phyloP scores from a whole-genome alignment of 1,140 invertebrate genomes.

The Drosophila murphyi region DNA sequence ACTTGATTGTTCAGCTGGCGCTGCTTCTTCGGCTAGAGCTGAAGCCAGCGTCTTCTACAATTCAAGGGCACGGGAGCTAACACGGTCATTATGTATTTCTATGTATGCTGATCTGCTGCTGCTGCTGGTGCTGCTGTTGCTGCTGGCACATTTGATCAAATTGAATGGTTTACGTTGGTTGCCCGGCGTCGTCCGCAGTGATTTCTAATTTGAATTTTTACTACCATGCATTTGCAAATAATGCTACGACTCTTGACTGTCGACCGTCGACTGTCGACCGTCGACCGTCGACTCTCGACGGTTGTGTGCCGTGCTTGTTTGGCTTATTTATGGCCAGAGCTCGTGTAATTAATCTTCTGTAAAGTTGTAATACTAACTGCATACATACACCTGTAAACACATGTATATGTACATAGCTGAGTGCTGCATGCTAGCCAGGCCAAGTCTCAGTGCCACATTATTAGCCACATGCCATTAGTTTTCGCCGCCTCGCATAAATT shows the following conservation, averaged over 20 bases:
- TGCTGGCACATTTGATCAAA: constrained; percentile 47
- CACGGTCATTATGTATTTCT: constrained; percentile 40
- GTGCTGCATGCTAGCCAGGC: constrained; percentile 33
- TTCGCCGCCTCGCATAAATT: constrained; percentile 55
- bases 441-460: constrained; percentile 50
- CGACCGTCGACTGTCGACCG: not conserved
- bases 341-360: constrained; percentile 76
- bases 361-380: constrained; percentile 64
- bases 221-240: constrained; percentile 73
- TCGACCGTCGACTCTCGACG: constrained; percentile 19
- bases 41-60: constrained; percentile 51
- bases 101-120: constrained; percentile 16
- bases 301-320: constrained; percentile 37
- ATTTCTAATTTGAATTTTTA: constrained; percentile 80
- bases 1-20: constrained; percentile 70
- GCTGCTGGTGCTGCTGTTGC: constrained; percentile 15
- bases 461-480: constrained; percentile 65
- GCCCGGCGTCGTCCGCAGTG: constrained; percentile 54
- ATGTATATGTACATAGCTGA: constrained; percentile 9
- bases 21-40: constrained; percentile 22
- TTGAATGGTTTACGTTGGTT: constrained; percentile 48
- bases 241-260: constrained; percentile 39
- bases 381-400: constrained; percentile 30
- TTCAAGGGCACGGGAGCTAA: constrained; percentile 66
- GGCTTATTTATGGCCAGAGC: constrained; percentile 70